Evolutionary conservation across 2,797 vertebrate species (phyloP), one percentile per base, ranked within the genome.

Genomic region (Brotula barbata): DNA sequence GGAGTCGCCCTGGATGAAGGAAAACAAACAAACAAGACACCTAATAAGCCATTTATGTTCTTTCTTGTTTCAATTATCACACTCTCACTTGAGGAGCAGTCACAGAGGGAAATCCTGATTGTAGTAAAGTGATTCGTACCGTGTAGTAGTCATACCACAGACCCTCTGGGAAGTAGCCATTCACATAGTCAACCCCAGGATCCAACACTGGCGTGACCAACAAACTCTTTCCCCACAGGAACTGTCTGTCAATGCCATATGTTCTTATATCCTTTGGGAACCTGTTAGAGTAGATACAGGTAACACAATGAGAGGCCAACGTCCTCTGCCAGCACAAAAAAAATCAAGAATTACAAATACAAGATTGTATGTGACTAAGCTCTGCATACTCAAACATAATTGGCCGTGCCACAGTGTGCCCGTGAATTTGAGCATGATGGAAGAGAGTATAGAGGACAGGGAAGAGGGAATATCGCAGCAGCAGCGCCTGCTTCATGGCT

Each of bases 391-490:
- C 93, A 48, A 95, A 95, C 73, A 95, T 88, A 37, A 95, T 55
- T 0, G 95, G 93, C 3, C 93, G 87, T 8, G 91, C 90, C 0
- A 95, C 93, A 0, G 93, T 95, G 71, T 91, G 92, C 46, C 94
- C 94, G 0, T 80, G 80, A 4, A 83, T 36, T 12, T 94, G 93
- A 6, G 94, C 91, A 0, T 71, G 91, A 75, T 95, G 93, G 77
- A 95, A 95, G 34, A 96, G 94, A 0, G 93, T 93, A 81, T 95
- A 95, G 64, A 95, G 92, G 50, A 91, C 76, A 0, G 94, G 94
- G 78, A 92, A 91, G 55, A 96, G 85, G n/a, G 92, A 89, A 17
- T 95, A 95, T 36, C 93, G 93, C 33, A 92, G 89, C 53, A 92
- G 88, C 63, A 95, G 87, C 1, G 85, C 91, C 0, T 91, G 72